A percentile compares a stretch with the other conserved stretches of the same genome.
phyloP scores from a whole-genome alignment of 92 coral and sea anemone species.

The Zoanthus sociatus region DNA sequence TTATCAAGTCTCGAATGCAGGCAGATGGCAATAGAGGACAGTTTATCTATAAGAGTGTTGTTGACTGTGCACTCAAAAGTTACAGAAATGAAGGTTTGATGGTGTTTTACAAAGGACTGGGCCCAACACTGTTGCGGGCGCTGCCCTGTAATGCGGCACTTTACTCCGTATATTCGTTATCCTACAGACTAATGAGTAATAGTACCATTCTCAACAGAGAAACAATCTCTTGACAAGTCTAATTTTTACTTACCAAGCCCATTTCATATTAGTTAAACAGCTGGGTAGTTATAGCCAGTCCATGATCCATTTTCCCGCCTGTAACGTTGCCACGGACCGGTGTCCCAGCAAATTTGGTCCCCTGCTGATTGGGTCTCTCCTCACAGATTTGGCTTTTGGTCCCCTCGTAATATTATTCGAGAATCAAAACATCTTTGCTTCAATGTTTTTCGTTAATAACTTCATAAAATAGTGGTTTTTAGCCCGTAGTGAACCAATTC shows the following conservation, averaged over 20 bases:
- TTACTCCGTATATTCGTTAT: slow-evolving; percentile 69
- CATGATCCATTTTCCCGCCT: too few species aligned
- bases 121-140: slow-evolving; percentile 85
- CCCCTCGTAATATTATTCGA: too few species aligned
- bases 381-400: too few species aligned
- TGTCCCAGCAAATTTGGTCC: too few species aligned
- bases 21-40: slow-evolving; percentile 89
- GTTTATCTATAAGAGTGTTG: slow-evolving; percentile 70
- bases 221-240: background rate
- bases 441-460: too few species aligned
- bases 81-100: slow-evolving; percentile 79
- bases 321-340: too few species aligned
- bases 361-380: too few species aligned
- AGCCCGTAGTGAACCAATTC: too few species aligned
- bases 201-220: background rate
- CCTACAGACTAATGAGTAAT: slow-evolving; percentile 38
- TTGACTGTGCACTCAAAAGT: slow-evolving; percentile 84
- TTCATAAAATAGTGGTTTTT: too few species aligned
- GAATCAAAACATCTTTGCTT: too few species aligned
- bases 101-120: slow-evolving; percentile 79
- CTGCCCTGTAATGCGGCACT: slow-evolving; percentile 91
- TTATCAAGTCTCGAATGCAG: slow-evolving; percentile 89
- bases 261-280: too few species aligned
- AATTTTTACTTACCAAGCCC: background rate
- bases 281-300: too few species aligned